Conservation (phyloP, 1,140 invertebrate genomes). For the Rhagoletis pomonella region DNA sequence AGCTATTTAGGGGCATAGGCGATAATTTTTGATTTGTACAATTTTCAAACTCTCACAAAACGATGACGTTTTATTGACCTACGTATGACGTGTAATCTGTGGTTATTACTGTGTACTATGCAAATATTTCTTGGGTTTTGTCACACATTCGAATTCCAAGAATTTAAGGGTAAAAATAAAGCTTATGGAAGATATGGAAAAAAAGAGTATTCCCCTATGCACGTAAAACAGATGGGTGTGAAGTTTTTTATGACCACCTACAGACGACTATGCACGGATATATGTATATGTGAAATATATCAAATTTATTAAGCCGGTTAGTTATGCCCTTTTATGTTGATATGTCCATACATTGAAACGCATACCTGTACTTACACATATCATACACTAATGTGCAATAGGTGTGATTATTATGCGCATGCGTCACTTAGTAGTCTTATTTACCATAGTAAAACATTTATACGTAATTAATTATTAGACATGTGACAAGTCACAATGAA, state of each 20-base stretch:
- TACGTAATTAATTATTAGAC: no score
- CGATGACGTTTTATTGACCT: not conserved
- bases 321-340: no score
- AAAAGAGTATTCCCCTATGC: not conserved
- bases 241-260: no score
- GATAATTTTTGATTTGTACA: not conserved
- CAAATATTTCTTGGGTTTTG: constrained; percentile 19
- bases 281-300: not conserved
- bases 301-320: no score
- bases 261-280: not conserved
- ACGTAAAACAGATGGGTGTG: no score
- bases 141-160: constrained; percentile 4
- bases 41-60: not conserved
- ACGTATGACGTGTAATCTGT: not conserved
- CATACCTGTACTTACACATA: no score
- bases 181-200: not conserved
- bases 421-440: no score
- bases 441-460: no score
- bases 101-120: not conserved
- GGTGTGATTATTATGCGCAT: no score
- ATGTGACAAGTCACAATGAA: no score
- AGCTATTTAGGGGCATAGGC: not conserved
- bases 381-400: no score
- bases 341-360: no score
- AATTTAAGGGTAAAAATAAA: not conserved